Evolutionary conservation across 2,888 invertebrate genomes (phyloP).

Genomic region (Phengaris arion): DNA sequence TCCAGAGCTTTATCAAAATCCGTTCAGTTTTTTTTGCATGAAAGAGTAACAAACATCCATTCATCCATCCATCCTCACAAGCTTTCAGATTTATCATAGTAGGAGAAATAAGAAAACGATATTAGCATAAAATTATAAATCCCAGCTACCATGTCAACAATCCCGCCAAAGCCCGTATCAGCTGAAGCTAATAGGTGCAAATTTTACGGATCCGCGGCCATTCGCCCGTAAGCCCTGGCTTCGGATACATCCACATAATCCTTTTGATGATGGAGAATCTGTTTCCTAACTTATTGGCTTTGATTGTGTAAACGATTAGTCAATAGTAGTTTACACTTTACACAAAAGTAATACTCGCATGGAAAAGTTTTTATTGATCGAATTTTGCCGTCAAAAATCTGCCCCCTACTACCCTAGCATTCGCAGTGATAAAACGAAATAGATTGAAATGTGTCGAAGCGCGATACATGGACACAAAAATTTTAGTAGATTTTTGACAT

Average conservation of each 20-base stretch:
- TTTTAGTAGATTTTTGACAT: no score
- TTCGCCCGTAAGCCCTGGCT: constrained; percentile 34
- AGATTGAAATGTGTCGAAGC: no score
- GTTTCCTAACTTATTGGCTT: constrained; percentile 17
- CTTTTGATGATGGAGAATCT: constrained; percentile 27
- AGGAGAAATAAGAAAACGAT: neutral
- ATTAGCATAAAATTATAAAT: constrained; percentile 24
- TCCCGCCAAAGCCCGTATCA: constrained; percentile 52
- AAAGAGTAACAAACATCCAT: no score
- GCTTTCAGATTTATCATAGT: no score
- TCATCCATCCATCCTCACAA: no score
- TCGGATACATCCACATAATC: constrained; percentile 23
- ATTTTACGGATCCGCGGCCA: constrained; percentile 47
- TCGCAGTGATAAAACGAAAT: no score
- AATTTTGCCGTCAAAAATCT: no score
- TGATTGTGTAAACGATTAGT: constrained; percentile 10
- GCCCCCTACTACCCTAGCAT: no score
- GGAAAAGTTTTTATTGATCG: neutral
- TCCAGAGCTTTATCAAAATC: no score
- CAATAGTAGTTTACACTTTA: neutral
- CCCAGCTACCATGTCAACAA: constrained; percentile 36
- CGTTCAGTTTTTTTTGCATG: no score
- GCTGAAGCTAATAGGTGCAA: constrained; percentile 53
- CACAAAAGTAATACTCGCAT: neutral
- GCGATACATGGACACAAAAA: no score